Evolutionary conservation across 2,113 vertebrate species (phyloP).

Genomic region (Chaenogobius annularis): DNA sequence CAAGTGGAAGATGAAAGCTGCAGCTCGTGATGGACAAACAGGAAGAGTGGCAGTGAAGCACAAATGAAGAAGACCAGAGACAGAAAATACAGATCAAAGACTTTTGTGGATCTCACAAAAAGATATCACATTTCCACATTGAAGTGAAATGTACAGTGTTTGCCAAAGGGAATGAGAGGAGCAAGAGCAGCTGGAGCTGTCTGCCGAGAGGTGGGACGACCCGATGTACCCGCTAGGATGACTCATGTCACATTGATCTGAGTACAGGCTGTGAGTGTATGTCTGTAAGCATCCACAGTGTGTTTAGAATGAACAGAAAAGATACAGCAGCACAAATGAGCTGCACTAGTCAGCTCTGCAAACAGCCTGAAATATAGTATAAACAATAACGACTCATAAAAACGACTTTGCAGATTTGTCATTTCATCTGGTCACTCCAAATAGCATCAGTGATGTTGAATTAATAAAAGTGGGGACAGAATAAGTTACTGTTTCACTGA

Average conservation of each 20-base stretch:
- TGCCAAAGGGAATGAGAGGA: constrained; percentile 12
- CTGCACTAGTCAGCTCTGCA: neutral
- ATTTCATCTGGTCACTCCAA: too few relatives aligned
- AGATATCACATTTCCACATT: constrained; percentile 26
- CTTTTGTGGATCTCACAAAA: constrained; percentile 25
- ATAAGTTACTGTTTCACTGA: too few relatives aligned
- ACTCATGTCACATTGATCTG: constrained; percentile 51
- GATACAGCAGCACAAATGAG: neutral
- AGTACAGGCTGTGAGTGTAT: constrained; percentile 10
- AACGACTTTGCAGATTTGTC: too few relatives aligned
- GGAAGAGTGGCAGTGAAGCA: neutral
- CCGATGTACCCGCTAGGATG: constrained; percentile 34
- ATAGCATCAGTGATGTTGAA: too few relatives aligned
- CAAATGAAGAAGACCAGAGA: constrained; percentile 22
- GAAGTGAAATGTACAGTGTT: neutral
- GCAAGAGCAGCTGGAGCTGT: constrained; percentile 17
- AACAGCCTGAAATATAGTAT: neutral
- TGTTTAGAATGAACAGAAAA: neutral
- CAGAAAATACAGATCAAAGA: constrained; percentile 20
- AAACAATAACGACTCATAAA: neutral
- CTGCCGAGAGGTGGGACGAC: constrained; percentile 33
- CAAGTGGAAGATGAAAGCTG: constrained; percentile 9
- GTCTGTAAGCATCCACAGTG: neutral
- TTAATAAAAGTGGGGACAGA: too few relatives aligned
- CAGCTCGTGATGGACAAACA: neutral